phyloP scores from a whole-genome alignment of 2,888 invertebrate genomes.

The Gandaritis pyraliata region DNA sequence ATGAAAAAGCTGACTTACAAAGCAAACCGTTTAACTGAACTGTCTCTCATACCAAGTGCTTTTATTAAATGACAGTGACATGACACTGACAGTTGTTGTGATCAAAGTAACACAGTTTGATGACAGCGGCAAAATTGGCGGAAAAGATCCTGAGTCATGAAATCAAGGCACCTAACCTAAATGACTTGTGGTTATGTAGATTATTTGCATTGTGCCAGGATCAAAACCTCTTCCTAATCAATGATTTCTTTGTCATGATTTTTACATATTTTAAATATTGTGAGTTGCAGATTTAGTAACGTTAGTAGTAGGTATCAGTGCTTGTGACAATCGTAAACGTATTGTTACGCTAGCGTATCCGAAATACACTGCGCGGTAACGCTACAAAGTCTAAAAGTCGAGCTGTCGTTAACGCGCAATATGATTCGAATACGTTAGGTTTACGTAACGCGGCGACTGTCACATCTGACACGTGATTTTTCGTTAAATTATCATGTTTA shows the following conservation, averaged over 20 bases:
- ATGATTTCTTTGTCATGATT: background rate
- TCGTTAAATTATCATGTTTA: too few species aligned
- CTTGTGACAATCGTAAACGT: too few species aligned
- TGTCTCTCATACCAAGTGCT: slow-evolving; percentile 1
- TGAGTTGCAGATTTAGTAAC: background rate
- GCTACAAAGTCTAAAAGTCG: too few species aligned
- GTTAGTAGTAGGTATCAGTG: too few species aligned
- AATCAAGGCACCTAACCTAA: slow-evolving; percentile 17
- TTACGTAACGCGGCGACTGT: too few species aligned
- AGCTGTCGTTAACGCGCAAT: too few species aligned
- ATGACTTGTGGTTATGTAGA: slow-evolving; percentile 27
- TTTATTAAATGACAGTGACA: slow-evolving; percentile 17
- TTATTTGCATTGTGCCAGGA: slow-evolving; percentile 27
- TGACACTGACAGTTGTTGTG: slow-evolving; percentile 25
- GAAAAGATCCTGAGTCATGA: slow-evolving; percentile 27
- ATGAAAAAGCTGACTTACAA: slow-evolving; percentile 1
- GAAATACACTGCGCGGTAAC: too few species aligned
- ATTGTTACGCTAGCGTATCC: too few species aligned
- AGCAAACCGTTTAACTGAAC: slow-evolving; percentile 1
- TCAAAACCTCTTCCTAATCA: background rate
- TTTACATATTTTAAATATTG: background rate
- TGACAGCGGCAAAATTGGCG: slow-evolving; percentile 12
- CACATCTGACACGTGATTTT: too few species aligned
- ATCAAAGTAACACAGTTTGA: slow-evolving; percentile 28
- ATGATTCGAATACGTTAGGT: too few species aligned